Conservation (phyloP, 2,797 vertebrate species). For the Heliangelus exortis region DNA sequence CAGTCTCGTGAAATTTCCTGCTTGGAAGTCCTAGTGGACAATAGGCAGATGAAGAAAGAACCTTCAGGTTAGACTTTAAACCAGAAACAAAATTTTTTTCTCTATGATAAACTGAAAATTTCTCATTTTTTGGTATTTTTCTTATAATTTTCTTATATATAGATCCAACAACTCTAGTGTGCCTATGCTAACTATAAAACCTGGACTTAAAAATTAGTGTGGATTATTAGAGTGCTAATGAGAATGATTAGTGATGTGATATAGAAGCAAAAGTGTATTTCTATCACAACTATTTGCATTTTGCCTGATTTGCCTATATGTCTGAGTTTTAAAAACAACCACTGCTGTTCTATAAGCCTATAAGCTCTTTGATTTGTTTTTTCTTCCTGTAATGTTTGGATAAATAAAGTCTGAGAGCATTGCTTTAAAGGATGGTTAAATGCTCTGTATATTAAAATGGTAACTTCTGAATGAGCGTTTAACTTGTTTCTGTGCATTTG, state of each 20-base stretch:
- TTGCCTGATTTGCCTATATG: neutral
- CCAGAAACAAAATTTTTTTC: neutral
- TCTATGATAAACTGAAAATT: neutral
- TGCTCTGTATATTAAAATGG: neutral
- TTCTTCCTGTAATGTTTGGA: neutral
- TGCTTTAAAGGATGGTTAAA: neutral
- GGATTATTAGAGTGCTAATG: neutral
- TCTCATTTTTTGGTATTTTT: neutral
- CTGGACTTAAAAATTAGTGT: neutral
- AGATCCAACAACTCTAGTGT: neutral
- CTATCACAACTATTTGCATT: neutral
- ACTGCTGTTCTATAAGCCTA: neutral
- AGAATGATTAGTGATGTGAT: neutral
- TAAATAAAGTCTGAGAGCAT: neutral
- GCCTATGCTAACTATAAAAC: neutral
- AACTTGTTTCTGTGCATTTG: neutral
- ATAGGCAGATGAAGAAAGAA: neutral
- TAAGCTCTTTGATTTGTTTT: neutral
- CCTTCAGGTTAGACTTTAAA: conserved; percentile 52
- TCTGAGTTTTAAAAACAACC: neutral
- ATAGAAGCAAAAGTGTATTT: neutral
- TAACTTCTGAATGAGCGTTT: neutral
- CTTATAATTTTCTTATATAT: neutral
- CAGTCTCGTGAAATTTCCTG: conserved; percentile 71
- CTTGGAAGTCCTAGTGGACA: conserved; percentile 53